Conservation (phyloP, 2,888 invertebrate genomes). For the Philonicus albiceps region DNA sequence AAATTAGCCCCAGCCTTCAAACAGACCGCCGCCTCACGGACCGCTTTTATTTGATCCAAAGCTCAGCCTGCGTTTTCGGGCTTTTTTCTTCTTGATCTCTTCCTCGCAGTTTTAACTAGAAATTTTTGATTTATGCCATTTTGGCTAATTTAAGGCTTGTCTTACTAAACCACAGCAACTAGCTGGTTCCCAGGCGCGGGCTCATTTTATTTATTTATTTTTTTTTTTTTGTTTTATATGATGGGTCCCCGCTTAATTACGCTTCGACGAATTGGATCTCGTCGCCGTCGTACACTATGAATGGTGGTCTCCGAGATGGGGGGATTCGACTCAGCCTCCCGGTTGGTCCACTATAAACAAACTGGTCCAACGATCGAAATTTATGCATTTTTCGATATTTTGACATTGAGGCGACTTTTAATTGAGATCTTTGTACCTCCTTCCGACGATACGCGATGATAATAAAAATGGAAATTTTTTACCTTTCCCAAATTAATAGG, state of each 20-base stretch:
- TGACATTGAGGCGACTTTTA: conserved; percentile 30
- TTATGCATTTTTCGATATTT: conserved; percentile 34
- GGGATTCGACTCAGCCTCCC: neutral
- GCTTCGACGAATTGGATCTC: conserved; percentile 31
- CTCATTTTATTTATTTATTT: no score
- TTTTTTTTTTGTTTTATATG: no score
- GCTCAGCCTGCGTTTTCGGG: conserved; percentile 1
- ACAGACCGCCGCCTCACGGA: conserved; percentile 30
- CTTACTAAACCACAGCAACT: conserved; percentile 24
- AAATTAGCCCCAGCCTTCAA: conserved; percentile 45
- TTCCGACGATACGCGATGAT: neutral
- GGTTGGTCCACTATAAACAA: conserved; percentile 35
- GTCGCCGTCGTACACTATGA: neutral
- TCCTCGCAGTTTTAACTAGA: conserved; percentile 25
- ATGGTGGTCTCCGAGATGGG: neutral
- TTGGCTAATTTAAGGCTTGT: conserved; percentile 43
- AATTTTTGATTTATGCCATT: conserved; percentile 43
- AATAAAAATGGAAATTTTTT: conserved; percentile 25
- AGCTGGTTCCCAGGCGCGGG: conserved; percentile 2
- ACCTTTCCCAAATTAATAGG: neutral
- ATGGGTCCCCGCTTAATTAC: neutral
- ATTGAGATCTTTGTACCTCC: conserved; percentile 34
- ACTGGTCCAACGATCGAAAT: conserved; percentile 20
- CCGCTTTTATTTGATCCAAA: neutral
- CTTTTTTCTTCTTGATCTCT: conserved; percentile 16